Base-by-base conservation (phyloP, 2,888 invertebrate genomes). In the Agriopis aurantiaria region DNA sequence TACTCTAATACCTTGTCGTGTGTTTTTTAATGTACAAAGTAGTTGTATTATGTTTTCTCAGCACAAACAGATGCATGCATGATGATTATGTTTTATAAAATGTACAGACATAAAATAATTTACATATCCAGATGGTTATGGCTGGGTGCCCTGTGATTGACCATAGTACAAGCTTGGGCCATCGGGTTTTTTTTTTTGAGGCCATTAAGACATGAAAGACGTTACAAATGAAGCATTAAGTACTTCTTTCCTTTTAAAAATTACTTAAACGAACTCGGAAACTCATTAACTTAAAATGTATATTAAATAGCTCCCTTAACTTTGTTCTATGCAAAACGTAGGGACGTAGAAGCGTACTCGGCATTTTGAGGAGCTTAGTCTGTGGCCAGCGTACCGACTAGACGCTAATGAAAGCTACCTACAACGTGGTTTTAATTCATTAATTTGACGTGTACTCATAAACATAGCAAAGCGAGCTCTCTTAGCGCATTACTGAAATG, bases 341-440 rank as follows among this genome's bases (percentile, higher is more conserved):
- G 56, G 5, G 58, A 49, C 48, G 33, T 65, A 43, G 14, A 59
- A 59, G 23, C 12, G 56, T 55, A 59, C 66, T 53, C 41, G 43
- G 67, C 48, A 71, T 71, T 53, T 69, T 23, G 43, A 60, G 41
- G 51, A 57, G 65, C 59, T 68, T 52, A 65, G 68, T 67, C 65
- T 65, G 69, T 40, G 71, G 60, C 69, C 55, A 60, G 75, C 11
- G 46, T 67, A 70, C 70, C 71, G 72, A 75, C 72, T 76, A 75
- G 68, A 73, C 64, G 67, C 58, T 75, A 76, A 78, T 78, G 73
- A 78, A 82, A 78, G 78, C 76, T 70, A 55, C 60, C 58, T 33
- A 70, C 58, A 74, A 76, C 78, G 73, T 77, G 71, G 75, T 69
- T 71, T 75, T 75, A 63, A 74, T 76, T 75, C 61, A 72, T 68